Evolutionary conservation across 2,113 vertebrate species (phyloP), one percentile per base, ranked within the genome.

Genomic region (Lagopus leucura): DNA sequence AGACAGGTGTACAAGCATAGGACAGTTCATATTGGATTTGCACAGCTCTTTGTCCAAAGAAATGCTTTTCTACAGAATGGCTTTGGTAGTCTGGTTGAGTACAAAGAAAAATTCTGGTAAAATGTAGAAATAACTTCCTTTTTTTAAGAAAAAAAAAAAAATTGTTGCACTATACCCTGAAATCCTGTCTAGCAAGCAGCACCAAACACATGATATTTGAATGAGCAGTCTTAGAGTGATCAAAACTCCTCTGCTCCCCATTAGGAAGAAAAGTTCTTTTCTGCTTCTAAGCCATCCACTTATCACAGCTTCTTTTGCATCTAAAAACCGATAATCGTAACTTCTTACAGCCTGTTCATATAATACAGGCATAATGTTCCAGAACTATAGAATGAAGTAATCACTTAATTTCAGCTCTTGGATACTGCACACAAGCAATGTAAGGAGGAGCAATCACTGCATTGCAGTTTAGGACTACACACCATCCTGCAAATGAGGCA

Each of bases 371-470:
- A 55, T 28, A 93, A 61, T 36, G 64, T 54, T 65, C 58, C 58
- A 92, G 91, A 85, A 75, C 30, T 36, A 43, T 28, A n/a, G 9
- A 47, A 57, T 2, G 7, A 45, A 47, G 70, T 63, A 75, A 48
- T 18, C 50, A 63, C 64, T 85, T 40, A 24, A 86, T 17, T 34
- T 52, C 58, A 65, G 54, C 42, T 55, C 54, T 69, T 17, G 75
- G 36, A 54, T n/a, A 69, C 65, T 70, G 55, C 36, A 32, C 40
- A 57, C 0, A 4, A 82, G 75, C 66, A 22, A 27, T 0, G 0
- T 2, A 5, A 42, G 75, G 42, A 72, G 30, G 61, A 0, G 0
- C 0, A 1, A 28, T 32, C 3, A 0, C 28, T 27, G 40, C 14
- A 20, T 1, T 2, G 43, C 21, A 17, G 13, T n/a, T 7, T 30